Conservation (phyloP, 2,888 invertebrate species). For the Mythimna lalbum region DNA sequence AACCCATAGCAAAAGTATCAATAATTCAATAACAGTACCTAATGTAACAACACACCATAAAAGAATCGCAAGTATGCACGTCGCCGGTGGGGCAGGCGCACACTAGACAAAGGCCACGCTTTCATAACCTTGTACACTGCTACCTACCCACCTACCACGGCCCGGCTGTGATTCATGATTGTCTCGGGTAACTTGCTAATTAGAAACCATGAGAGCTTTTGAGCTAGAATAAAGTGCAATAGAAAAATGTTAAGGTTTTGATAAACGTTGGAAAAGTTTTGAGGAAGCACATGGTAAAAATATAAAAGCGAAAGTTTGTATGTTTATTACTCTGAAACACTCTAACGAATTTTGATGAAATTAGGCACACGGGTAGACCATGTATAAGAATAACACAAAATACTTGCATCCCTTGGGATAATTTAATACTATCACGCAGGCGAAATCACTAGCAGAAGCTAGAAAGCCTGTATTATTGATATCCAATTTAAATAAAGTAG, state of each 20-base stretch:
- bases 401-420: no score
- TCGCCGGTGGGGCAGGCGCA: slow-evolving; percentile 62
- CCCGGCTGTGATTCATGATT: slow-evolving; percentile 69
- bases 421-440: no score
- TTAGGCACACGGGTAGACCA: no score
- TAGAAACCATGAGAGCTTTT: slow-evolving; percentile 31
- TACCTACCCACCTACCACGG: slow-evolving; percentile 69
- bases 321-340: no score
- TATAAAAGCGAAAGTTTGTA: no score
- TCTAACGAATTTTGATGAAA: no score
- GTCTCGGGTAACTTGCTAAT: slow-evolving; percentile 51
- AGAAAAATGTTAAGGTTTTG: not conserved
- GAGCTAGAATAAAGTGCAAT: slow-evolving; percentile 14
- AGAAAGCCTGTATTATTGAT: no score
- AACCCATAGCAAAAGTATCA: not conserved
- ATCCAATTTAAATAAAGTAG: not conserved
- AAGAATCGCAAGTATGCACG: slow-evolving; percentile 67
- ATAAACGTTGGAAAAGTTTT: not conserved
- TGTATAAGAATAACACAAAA: no score
- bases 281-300: no score
- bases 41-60: slow-evolving; percentile 40
- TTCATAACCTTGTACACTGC: slow-evolving; percentile 76
- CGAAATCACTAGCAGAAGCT: no score
- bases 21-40: not conserved
- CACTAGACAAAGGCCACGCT: slow-evolving; percentile 77